Percentiles rank a stretch among this genome's conserved stretches.
Evolutionary conservation across 2,797 vertebrate genomes (phyloP).

Genomic region (Atherinosoma microstoma): DNA sequence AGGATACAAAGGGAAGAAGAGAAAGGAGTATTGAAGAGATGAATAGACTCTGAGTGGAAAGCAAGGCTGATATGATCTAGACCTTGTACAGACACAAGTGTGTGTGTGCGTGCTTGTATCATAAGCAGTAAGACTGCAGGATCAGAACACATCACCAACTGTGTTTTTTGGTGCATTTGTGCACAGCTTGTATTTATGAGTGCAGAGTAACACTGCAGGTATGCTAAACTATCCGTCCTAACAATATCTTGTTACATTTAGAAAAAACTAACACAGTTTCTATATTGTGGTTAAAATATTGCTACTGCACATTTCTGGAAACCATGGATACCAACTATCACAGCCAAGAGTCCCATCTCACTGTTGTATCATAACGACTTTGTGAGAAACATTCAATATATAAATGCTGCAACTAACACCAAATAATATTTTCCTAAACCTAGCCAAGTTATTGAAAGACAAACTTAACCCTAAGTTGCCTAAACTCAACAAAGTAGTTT

Average conservation of each 20-base stretch:
- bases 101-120: constrained; percentile 21
- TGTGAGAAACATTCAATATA: background rate
- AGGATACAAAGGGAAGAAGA: constrained; percentile 47
- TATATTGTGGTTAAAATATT: background rate
- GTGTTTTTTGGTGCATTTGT: background rate
- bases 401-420: background rate
- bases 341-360: background rate
- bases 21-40: constrained; percentile 42
- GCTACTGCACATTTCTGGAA: background rate
- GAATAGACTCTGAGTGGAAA: constrained; percentile 58
- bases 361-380: background rate
- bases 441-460: background rate
- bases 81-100: constrained; percentile 43
- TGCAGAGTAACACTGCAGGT: constrained; percentile 3
- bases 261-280: background rate
- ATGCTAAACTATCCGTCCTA: constrained; percentile 21
- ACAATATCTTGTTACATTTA: constrained; percentile 10
- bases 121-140: constrained; percentile 21
- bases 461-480: background rate
- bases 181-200: constrained; percentile 9
- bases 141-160: constrained; percentile 6
- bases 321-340: background rate
- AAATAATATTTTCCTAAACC: background rate
- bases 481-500: background rate
- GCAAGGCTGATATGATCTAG: constrained; percentile 63